Evolutionary conservation across 2,888 invertebrate genomes (phyloP).

Genomic region (Catocala fraxini): DNA sequence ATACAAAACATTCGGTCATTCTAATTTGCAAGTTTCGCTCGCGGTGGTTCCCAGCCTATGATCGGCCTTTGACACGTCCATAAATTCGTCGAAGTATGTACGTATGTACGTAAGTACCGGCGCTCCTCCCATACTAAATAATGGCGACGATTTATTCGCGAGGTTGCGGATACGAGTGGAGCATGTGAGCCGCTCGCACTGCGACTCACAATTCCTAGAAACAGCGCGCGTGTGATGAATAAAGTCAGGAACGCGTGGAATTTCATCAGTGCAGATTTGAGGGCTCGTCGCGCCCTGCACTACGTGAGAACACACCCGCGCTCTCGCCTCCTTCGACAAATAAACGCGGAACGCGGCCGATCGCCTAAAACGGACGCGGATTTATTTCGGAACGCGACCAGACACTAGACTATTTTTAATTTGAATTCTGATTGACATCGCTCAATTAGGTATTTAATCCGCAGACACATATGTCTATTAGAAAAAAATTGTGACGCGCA

Average conservation of each 20-base stretch:
- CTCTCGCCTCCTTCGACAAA: slow-evolving; percentile 53
- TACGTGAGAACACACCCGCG: slow-evolving; percentile 74
- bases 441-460: slow-evolving; percentile 60
- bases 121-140: slow-evolving; percentile 80
- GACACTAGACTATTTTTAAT: slow-evolving; percentile 57
- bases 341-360: slow-evolving; percentile 69
- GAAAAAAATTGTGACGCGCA: slow-evolving; percentile 55
- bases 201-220: slow-evolving; percentile 82
- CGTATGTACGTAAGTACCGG: slow-evolving; percentile 70
- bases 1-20: slow-evolving; percentile 54
- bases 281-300: slow-evolving; percentile 67
- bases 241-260: slow-evolving; percentile 78
- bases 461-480: slow-evolving; percentile 47
- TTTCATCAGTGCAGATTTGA: slow-evolving; percentile 84
- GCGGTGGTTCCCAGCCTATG: slow-evolving; percentile 71
- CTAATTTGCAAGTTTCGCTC: slow-evolving; percentile 61
- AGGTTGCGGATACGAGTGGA: slow-evolving; percentile 71
- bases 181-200: slow-evolving; percentile 70
- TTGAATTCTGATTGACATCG: slow-evolving; percentile 72
- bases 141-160: slow-evolving; percentile 78
- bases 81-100: slow-evolving; percentile 74
- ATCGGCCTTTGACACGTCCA: slow-evolving; percentile 76
- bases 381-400: slow-evolving; percentile 61
- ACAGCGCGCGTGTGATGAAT: slow-evolving; percentile 83
- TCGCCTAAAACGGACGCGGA: slow-evolving; percentile 55